phyloP scores from a whole-genome alignment of 2,888 invertebrate species.

The Onthophagus sagittarius region DNA sequence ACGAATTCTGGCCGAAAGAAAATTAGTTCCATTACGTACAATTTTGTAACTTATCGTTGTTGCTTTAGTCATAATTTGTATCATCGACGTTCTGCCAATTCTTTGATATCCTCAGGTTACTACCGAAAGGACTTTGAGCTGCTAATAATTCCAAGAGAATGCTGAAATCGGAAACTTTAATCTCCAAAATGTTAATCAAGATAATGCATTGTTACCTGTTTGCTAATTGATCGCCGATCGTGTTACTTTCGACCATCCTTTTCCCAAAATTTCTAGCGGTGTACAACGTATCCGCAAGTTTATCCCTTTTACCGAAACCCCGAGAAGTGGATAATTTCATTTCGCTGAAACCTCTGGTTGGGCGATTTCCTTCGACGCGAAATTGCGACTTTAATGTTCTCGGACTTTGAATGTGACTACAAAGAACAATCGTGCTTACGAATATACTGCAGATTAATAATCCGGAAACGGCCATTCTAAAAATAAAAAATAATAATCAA shows the following conservation, averaged over 20 bases:
- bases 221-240: slow-evolving; percentile 1
- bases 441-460: slow-evolving; percentile 34
- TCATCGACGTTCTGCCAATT: slow-evolving; percentile 5
- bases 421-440: slow-evolving; percentile 34
- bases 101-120: neutral
- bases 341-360: slow-evolving; percentile 63
- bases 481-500: slow-evolving; percentile 17
- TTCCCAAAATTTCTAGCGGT: neutral
- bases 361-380: slow-evolving; percentile 53
- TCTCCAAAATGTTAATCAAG: neutral
- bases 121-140: neutral
- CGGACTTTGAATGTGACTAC: slow-evolving; percentile 36
- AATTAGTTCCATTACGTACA: neutral
- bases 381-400: slow-evolving; percentile 37
- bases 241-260: neutral
- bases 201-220: neutral
- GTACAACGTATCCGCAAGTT: neutral
- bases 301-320: slow-evolving; percentile 57
- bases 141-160: slow-evolving; percentile 2
- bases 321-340: slow-evolving; percentile 60
- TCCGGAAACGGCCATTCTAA: slow-evolving; percentile 31
- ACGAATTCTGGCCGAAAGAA: neutral
- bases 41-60: neutral
- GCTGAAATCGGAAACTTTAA: neutral
- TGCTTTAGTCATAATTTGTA: neutral